Evolutionary conservation across 1,140 invertebrate genomes (phyloP), one percentile per base, ranked within the genome.

Genomic region (Bombus terrestris): DNA sequence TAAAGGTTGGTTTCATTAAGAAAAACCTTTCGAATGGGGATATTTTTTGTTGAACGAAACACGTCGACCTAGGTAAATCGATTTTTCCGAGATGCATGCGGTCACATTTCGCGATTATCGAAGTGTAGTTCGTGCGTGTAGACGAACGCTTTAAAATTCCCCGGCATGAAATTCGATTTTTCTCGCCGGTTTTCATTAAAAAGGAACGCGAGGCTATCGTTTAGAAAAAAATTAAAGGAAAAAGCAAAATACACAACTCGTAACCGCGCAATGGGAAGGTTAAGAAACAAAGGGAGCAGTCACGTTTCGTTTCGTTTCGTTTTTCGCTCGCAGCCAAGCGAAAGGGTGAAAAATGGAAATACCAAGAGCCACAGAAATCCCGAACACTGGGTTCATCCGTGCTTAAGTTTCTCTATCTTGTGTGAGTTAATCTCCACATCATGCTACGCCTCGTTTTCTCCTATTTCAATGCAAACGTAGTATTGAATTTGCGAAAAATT

Each of bases 201-300:
- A 12, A 79, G 22, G 1, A 37, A 28, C 6, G 25, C 53, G 57
- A 22, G 25, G 28, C 12, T 80, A 69, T 80, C 35, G 25, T 69
- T 53, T 41, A 32, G 18, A 41, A 64, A 64, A 28, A 47, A 68
- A 35, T 32, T 32, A 22, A 43, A 25, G 9, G 9, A 66, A 35
- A 22, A 43, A 8, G 8, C 3, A 43, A 47, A 22, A 47, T 37
- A 39, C 9, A 22, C 15, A 35, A 35, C 47, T 53, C 47, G 62
- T 15, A 37, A 13, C 10, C 47, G 10, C 57, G 41, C 25, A 64
- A 80, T 22, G 6, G 28, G 32, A n/a, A 59, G 41, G 57, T 80
- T 85, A 59, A 62, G 78, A 73, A 39, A 85, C 39, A 80, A 85
- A 80, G 32, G 41, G 39, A 43, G 66, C n/a, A 62, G 76, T 73